Evolutionary conservation across 2,113 vertebrate species (phyloP).

Genomic region (Neotragus pygmaeus): DNA sequence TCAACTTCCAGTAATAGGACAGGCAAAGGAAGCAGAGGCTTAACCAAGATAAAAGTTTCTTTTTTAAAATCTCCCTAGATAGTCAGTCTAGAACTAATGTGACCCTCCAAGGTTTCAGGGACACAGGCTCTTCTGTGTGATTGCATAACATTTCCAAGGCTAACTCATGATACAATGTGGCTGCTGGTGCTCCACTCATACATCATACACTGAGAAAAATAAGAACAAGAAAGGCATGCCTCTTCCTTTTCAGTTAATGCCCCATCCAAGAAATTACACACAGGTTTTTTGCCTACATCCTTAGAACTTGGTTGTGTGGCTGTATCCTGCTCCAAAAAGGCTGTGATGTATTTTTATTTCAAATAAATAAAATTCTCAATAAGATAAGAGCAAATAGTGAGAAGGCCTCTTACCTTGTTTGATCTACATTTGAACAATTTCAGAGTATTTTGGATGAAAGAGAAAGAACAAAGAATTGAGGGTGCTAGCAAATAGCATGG

Average conservation of each 20-base stretch:
- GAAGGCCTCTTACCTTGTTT: background rate
- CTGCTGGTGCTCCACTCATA: background rate
- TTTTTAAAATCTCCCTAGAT: background rate
- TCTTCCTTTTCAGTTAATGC: background rate
- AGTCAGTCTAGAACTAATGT: background rate
- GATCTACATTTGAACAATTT: background rate
- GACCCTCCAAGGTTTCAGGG: background rate
- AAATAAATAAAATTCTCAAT: background rate
- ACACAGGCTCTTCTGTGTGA: background rate
- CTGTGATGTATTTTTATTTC: background rate
- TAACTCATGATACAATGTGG: background rate
- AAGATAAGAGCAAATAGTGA: background rate
- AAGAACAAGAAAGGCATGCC: background rate
- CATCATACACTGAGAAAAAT: background rate
- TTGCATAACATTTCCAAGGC: background rate
- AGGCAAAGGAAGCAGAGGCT: background rate
- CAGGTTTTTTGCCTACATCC: background rate
- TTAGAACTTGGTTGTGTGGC: background rate
- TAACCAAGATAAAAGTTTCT: background rate
- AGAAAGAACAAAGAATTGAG: background rate
- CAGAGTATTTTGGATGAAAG: background rate
- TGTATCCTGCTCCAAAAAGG: background rate
- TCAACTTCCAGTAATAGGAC: background rate
- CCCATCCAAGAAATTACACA: background rate
- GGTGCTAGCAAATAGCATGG: background rate